Evolutionary conservation across 2,888 invertebrate species (phyloP).

Genomic region (Acleris cristana): DNA sequence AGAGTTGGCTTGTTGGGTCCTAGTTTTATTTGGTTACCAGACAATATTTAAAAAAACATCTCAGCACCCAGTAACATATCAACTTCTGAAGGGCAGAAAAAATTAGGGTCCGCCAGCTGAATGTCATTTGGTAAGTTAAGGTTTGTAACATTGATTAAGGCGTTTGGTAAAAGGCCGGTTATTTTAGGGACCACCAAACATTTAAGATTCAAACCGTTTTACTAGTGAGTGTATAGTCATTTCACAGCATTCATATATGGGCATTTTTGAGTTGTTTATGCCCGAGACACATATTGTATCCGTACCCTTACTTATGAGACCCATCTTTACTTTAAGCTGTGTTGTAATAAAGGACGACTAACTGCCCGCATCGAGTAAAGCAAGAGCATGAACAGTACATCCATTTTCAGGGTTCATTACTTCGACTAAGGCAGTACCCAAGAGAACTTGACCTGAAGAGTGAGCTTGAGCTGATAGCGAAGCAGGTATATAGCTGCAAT

Average conservation of each 20-base stretch:
- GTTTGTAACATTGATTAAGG: neutral
- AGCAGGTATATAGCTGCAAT: constrained; percentile 20
- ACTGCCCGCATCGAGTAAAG: constrained; percentile 26
- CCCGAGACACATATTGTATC: constrained; percentile 22
- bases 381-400: constrained; percentile 22
- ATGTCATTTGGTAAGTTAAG: constrained; percentile 31
- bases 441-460: constrained; percentile 23
- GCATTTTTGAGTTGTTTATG: constrained; percentile 20
- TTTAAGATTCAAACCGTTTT: constrained; percentile 10
- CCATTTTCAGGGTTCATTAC: constrained; percentile 27
- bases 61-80: constrained; percentile 41
- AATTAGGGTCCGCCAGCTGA: constrained; percentile 39
- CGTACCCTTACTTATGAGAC: constrained; percentile 8
- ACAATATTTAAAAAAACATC: constrained; percentile 37
- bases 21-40: constrained; percentile 24
- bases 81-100: constrained; percentile 36
- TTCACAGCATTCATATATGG: constrained; percentile 23
- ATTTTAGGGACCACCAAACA: constrained; percentile 33
- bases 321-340: constrained; percentile 26
- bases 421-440: constrained; percentile 32
- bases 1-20: constrained; percentile 34
- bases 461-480: constrained; percentile 12
- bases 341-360: constrained; percentile 16
- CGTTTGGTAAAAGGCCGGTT: constrained; percentile 22
- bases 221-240: constrained; percentile 13